Evolutionary conservation across 1,140 invertebrate species (phyloP).

Genomic region (Lineus longissimus): DNA sequence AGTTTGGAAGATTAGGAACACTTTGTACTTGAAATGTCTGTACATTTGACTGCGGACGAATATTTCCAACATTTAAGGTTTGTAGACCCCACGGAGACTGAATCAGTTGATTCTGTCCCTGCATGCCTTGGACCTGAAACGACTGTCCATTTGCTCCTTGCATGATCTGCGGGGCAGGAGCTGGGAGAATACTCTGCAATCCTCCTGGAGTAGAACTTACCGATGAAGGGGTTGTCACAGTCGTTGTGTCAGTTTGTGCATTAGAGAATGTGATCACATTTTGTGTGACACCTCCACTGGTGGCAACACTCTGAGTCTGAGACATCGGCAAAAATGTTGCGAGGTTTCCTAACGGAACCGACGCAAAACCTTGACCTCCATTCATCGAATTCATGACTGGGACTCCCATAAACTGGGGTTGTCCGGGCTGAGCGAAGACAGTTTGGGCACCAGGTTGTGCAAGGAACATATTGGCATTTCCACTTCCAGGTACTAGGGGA

Average conservation of each 20-base stretch:
- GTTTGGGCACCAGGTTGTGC: too few relatives aligned
- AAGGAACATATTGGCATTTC: too few relatives aligned
- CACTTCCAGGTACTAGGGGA: too few relatives aligned
- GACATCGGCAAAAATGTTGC: too few relatives aligned
- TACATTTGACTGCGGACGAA: not conserved
- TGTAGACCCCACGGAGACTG: constrained; percentile 25
- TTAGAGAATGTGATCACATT: not conserved
- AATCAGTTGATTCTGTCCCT: constrained; percentile 23
- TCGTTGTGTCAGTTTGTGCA: not conserved
- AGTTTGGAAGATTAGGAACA: constrained; percentile 24
- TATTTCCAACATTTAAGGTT: not conserved
- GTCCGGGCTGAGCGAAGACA: too few relatives aligned
- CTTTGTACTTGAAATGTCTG: constrained; percentile 10
- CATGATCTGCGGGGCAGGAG: not conserved
- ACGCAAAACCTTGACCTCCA: too few relatives aligned
- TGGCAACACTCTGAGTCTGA: too few relatives aligned
- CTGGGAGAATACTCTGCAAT: not conserved
- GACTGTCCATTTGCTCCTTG: constrained; percentile 33
- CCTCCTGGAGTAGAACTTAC: not conserved
- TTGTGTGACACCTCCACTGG: not conserved
- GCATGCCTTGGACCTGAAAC: constrained; percentile 47
- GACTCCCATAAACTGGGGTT: too few relatives aligned
- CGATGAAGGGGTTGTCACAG: not conserved
- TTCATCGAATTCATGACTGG: too few relatives aligned
- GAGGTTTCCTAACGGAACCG: too few relatives aligned